Percentiles rank a stretch among this genome's conserved stretches.
These are phyloP conservation scores for Girardia tigrina DNA, from an alignment of 2,888 invertebrate genomes.

Conservation along the genomic window DNA sequence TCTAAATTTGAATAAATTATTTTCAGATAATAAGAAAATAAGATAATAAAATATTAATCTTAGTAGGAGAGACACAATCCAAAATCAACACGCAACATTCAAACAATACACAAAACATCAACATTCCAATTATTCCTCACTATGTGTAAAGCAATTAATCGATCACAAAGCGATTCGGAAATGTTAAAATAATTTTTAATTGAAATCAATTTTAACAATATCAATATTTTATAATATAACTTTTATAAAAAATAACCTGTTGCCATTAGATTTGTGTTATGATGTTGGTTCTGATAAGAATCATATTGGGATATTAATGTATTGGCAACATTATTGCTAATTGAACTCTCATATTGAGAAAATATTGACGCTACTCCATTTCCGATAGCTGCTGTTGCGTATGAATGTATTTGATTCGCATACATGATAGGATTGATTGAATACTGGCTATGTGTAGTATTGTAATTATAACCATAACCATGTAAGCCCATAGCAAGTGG, in stretches of 20 bases:
- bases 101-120: too few relatives aligned
- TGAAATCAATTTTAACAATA: too few relatives aligned
- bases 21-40: too few relatives aligned
- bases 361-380: neutral
- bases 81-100: too few relatives aligned
- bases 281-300: neutral
- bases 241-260: neutral
- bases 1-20: too few relatives aligned
- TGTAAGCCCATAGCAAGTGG: constrained; percentile 10
- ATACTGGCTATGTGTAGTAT: constrained; percentile 18
- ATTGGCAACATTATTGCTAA: constrained; percentile 7
- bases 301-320: constrained; percentile 6
- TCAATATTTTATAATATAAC: too few relatives aligned
- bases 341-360: neutral
- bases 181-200: too few relatives aligned
- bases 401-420: constrained; percentile 12
- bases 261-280: neutral
- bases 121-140: too few relatives aligned
- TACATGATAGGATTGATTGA: neutral
- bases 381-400: neutral
- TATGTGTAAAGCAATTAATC: too few relatives aligned
- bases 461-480: constrained; percentile 9
- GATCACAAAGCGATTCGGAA: too few relatives aligned
- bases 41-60: too few relatives aligned
- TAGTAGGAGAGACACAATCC: too few relatives aligned